Evolutionary conservation across 2,113 vertebrate genomes (phyloP).

Genomic region (Entelurus aequoreus): DNA sequence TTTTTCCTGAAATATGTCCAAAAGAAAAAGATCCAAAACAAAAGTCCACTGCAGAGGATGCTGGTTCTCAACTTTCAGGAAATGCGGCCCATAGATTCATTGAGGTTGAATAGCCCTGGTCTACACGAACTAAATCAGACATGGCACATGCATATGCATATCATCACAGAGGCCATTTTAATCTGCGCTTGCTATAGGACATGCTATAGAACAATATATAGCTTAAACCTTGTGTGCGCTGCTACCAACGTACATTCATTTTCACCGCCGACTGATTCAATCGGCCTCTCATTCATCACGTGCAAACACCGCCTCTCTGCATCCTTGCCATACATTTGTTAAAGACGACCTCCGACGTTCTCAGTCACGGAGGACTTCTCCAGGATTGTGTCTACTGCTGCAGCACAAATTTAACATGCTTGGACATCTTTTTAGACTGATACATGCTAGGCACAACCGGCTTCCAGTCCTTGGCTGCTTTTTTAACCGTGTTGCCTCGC

Average conservation of each 20-base stretch:
- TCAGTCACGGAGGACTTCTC: no score
- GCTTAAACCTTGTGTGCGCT: background rate
- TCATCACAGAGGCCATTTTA: background rate
- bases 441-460: background rate
- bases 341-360: background rate
- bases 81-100: no score
- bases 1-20: no score
- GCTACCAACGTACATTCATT: conserved; percentile 25
- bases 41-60: no score
- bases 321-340: conserved; percentile 9
- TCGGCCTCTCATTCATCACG: conserved; percentile 40
- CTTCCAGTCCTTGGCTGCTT: background rate
- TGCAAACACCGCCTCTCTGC: conserved; percentile 13
- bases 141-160: no score
- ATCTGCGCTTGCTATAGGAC: background rate
- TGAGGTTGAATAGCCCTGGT: no score
- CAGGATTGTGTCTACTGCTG: background rate
- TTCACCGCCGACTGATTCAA: conserved; percentile 30
- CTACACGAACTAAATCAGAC: no score
- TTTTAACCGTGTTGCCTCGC: no score
- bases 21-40: no score
- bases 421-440: background rate
- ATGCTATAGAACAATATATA: no score
- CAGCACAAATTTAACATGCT: conserved; percentile 1
- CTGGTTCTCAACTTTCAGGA: no score